Percentiles rank a stretch among this genome's conserved stretches.
Evolutionary conservation across 2,888 invertebrate genomes (phyloP).

Genomic region (Tenthredo distinguenda): DNA sequence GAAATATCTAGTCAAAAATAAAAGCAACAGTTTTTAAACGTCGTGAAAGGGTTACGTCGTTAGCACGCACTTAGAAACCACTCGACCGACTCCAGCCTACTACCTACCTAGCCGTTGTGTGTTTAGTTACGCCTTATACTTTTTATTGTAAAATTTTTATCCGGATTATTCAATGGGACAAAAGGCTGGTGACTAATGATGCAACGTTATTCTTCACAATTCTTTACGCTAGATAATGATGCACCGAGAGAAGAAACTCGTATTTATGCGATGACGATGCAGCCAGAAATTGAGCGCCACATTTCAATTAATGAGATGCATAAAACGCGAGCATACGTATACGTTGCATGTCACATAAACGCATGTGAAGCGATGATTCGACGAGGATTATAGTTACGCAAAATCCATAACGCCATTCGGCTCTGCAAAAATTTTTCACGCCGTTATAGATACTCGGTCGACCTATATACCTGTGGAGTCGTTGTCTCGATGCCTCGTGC

Average conservation of each 20-base stretch:
- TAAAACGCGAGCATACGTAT: not conserved
- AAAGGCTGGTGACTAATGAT: slow-evolving; percentile 24
- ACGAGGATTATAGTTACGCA: slow-evolving; percentile 67
- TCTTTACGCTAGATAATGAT: not conserved
- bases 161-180: slow-evolving; percentile 12
- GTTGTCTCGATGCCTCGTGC: slow-evolving; percentile 14
- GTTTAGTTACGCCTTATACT: slow-evolving; percentile 7
- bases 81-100: slow-evolving; percentile 36
- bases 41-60: slow-evolving; percentile 56
- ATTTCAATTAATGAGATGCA: not conserved
- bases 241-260: not conserved
- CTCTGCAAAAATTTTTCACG: slow-evolving; percentile 65
- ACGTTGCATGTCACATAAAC: not conserved
- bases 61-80: slow-evolving; percentile 57
- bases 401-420: slow-evolving; percentile 66
- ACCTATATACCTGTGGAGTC: slow-evolving; percentile 14
- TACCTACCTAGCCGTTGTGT: not conserved
- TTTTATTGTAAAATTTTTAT: slow-evolving; percentile 31
- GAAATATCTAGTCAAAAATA: slow-evolving; percentile 47
- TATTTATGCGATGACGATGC: not conserved
- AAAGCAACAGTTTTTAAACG: slow-evolving; percentile 19
- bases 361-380: not conserved
- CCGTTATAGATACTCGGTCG: slow-evolving; percentile 63
- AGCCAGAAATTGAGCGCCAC: not conserved
- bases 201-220: not conserved